These are phyloP conservation scores for Cygnus olor DNA, from an alignment of 2,797 vertebrate species.

Conservation along the genomic window DNA sequence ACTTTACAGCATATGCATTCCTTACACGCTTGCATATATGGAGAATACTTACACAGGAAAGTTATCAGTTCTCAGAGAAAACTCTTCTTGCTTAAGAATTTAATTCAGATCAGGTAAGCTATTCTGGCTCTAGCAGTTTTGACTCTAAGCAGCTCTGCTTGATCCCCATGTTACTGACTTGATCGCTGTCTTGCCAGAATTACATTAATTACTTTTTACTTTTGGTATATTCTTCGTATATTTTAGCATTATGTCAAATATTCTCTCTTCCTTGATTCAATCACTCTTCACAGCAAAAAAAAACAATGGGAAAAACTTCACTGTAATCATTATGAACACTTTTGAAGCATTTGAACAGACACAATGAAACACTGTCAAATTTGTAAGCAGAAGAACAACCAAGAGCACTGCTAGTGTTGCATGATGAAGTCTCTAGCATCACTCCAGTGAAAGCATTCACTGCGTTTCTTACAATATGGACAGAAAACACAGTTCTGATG, in stretches of 20 bases:
- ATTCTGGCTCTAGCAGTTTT: not conserved
- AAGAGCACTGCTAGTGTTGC: not conserved
- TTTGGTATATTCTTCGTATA: not conserved
- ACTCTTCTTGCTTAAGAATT: not conserved
- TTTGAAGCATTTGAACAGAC: not conserved
- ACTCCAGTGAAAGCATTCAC: not conserved
- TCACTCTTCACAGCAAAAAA: not conserved
- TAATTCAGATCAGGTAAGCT: not conserved
- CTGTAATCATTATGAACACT: not conserved
- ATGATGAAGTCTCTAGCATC: not conserved
- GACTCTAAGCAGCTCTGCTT: not conserved
- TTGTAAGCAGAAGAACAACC: not conserved
- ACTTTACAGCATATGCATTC: not conserved
- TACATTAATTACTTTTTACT: not conserved
- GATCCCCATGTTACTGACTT: not conserved
- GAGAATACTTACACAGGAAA: not conserved
- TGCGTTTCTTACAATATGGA: not conserved
- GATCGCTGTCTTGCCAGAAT: not conserved
- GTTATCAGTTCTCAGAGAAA: not conserved
- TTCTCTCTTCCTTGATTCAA: not conserved
- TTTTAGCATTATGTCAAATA: not conserved
- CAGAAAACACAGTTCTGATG: not conserved
- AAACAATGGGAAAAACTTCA: not conserved
- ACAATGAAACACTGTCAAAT: not conserved
- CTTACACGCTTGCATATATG: not conserved